Base-by-base conservation (phyloP, 2,113 vertebrate genomes). In the Hemibagrus wyckioides region DNA sequence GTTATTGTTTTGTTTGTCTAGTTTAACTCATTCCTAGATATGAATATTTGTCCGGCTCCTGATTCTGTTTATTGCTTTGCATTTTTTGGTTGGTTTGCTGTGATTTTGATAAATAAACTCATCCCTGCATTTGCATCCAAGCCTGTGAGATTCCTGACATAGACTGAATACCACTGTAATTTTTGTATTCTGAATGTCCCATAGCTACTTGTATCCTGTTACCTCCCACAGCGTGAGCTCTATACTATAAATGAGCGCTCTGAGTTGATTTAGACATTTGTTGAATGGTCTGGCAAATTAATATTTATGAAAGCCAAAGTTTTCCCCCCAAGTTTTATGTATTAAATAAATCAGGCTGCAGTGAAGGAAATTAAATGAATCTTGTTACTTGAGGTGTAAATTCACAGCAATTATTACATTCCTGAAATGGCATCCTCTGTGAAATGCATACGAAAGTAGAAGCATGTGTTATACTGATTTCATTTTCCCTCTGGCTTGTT, bases 401-500 rank as follows among this genome's bases (percentile, higher is more conserved):
- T 86, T 80, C 63, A 48, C 50, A 57, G 77, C 77, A 86, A 86
- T 86, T 71, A 81, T 81, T 57, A 28, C 11, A 57, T 81, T 80
- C 50, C 85, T 44, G 23, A 56, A 86, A 86, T 36, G 61, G 21
- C 61, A 71, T 36, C 19, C 63, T 33, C 57, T 80, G 76, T 71
- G 85, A 86, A 69, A 57, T 63, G 61, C 61, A 86, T 81, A 48
- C 19, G 11, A 81, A 80, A 81, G 77, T 57, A 81, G 77, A 67
- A 67, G 75, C 61, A 86, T 81, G 77, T 81, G 77, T 71, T 61
- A 65, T 67, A 77, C 75, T 80, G 76, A 67, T 86, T 86, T 81
- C 63, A 69, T 80, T 69, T 65, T 39, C 57, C 85, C 36, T 65
- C 77, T 71, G 85, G 85, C 85, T 86, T 81, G 61, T 81, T 86